These are phyloP conservation scores for Drosophila saltans DNA, from an alignment of 1,140 invertebrate genomes.

Conservation along the genomic window DNA sequence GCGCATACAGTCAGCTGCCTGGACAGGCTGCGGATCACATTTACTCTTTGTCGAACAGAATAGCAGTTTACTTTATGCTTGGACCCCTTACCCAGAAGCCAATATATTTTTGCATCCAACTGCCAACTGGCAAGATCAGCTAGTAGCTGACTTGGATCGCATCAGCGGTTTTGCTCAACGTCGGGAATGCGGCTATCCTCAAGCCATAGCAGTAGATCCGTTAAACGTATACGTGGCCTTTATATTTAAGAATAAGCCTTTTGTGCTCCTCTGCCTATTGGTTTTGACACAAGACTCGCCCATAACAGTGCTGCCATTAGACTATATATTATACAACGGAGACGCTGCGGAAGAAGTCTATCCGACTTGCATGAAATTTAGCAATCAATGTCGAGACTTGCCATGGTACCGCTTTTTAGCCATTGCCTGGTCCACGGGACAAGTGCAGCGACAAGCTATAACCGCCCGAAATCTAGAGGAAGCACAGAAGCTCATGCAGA, in stretches of 20 bases:
- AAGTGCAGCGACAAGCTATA: slow-evolving; percentile 5
- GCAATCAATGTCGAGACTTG: not conserved
- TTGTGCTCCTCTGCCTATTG: slow-evolving; percentile 31
- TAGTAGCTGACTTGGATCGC: slow-evolving; percentile 14
- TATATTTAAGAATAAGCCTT: slow-evolving; percentile 37
- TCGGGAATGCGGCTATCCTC: not conserved
- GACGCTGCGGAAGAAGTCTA: not conserved
- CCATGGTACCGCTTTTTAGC: not conserved
- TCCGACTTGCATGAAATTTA: slow-evolving; percentile 36
- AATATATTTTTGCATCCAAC: not conserved
- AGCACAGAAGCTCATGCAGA: not conserved
- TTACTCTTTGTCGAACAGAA: slow-evolving; percentile 24
- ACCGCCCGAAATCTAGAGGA: not conserved
- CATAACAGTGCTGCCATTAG: not conserved
- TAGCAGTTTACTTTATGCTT: slow-evolving; percentile 6
- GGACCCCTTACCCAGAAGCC: not conserved
- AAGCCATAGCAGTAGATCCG: slow-evolving; percentile 38
- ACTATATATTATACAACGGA: slow-evolving; percentile 18
- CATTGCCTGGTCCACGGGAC: slow-evolving; percentile 20
- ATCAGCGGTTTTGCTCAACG: not conserved
- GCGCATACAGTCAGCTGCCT: slow-evolving; percentile 34
- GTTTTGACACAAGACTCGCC: fast-evolving
- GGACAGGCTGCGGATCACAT: slow-evolving; percentile 25
- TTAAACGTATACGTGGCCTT: slow-evolving; percentile 28
- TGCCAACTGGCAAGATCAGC: not conserved